Evolutionary conservation across 2,888 invertebrate genomes (phyloP), one percentile per base, ranked within the genome.

Genomic region (Drosophila macrospina): DNA sequence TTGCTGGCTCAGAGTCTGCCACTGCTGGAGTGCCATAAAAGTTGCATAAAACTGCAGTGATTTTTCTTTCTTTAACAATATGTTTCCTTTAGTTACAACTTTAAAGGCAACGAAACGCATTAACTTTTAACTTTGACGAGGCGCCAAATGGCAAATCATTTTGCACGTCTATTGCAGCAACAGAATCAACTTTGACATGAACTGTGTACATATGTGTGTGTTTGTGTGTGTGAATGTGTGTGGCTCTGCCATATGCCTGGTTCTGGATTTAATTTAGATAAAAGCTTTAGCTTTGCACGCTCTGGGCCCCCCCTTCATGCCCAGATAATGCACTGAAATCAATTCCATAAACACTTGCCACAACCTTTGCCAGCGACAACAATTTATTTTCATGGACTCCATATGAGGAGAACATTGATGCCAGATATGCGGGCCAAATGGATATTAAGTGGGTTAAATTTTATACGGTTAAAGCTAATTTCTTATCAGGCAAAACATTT

Each of bases 201-300:
- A 55, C 65, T 41, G 6, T 48, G 72, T 37, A 11, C 16, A 13
- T 26, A 24, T 11, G 62, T n/a, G 36, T 41, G 24, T 11, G 41
- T 36, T 13, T 16, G 32, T 11, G 13, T 24, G 42, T 41, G 32
- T 34, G 42, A 45, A 13, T 34, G 28, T 28, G 50, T 50, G 51
- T 16, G 42, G 34, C 8, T 54, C 50, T 54, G 59, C 36, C 44
- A 30, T 72, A 50, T 68, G 63, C 52, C 61, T 64, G 34, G 13
- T 37, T 11, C 30, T 62, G 89, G 88, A 86, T 86, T 86, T 89
- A 86, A 86, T 86, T 89, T 86, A 86, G 86, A 86, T 86, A 86
- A 86, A 86, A 86, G 86, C 80, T 80, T 89, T 78, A 26, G 52
- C 41, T 13, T 32, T 30, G 41, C 41, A 54, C 41, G 36, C 74